Evolutionary conservation across 1,140 invertebrate genomes (phyloP).

Genomic region (Lucilia sericata): DNA sequence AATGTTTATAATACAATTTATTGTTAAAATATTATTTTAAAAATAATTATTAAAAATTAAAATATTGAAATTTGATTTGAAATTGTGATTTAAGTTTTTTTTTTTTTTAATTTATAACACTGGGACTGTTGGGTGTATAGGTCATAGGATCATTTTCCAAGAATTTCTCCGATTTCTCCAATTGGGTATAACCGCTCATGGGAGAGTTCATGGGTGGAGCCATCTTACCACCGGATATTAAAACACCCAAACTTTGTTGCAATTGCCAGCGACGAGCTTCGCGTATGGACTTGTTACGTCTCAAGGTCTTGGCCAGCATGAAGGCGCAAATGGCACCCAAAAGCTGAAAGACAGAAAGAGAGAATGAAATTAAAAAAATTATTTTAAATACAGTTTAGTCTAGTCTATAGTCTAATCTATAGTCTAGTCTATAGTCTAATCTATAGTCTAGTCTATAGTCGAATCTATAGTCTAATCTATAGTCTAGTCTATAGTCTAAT

Average conservation of each 20-base stretch:
- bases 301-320: constrained; percentile 84
- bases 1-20: constrained; percentile 11
- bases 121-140: constrained; percentile 64
- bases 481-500: too few relatives aligned
- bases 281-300: constrained; percentile 80
- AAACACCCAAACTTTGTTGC: constrained; percentile 70
- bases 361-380: too few relatives aligned
- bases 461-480: too few relatives aligned
- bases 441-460: too few relatives aligned
- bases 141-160: constrained; percentile 57
- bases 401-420: too few relatives aligned
- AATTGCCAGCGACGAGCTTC: constrained; percentile 77
- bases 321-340: constrained; percentile 88
- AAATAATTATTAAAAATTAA: neutral
- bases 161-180: constrained; percentile 56
- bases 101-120: constrained; percentile 57
- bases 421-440: too few relatives aligned
- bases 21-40: neutral
- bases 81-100: neutral
- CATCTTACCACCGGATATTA: constrained; percentile 64
- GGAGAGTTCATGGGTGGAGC: constrained; percentile 58
- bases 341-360: constrained; percentile 71
- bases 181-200: constrained; percentile 62
- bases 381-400: too few relatives aligned
- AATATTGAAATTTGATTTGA: neutral